A percentile compares a stretch with the other conserved stretches of the same genome.
Conservation (phyloP, 2,888 invertebrate genomes). For the Sinhomidia bicolor region DNA sequence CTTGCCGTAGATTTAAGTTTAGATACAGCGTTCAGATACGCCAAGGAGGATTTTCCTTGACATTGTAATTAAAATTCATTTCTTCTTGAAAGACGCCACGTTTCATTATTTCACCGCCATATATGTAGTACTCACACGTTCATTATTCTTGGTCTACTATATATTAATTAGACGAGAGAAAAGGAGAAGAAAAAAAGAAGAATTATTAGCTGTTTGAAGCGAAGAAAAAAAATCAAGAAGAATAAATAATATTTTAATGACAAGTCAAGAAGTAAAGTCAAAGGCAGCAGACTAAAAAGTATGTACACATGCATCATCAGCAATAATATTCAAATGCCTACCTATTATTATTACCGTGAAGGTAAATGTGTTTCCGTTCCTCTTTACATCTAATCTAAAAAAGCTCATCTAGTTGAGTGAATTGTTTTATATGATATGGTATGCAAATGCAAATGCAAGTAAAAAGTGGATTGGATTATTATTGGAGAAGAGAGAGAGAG, state of each 20-base stretch:
- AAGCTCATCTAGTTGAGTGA: no score
- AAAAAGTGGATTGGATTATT: background rate
- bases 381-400: constrained; percentile 41
- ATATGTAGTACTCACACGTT: background rate
- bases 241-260: background rate
- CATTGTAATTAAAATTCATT: background rate
- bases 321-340: no score
- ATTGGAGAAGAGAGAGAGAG: background rate
- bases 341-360: background rate
- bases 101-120: background rate
- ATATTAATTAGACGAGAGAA: background rate
- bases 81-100: background rate
- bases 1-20: no score
- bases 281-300: no score
- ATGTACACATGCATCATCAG: no score
- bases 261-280: background rate
- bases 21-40: background rate
- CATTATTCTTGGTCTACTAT: no score
- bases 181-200: background rate
- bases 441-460: constrained; percentile 10
- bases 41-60: background rate
- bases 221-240: no score
- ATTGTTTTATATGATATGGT: background rate
- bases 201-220: background rate
- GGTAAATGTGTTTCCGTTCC: constrained; percentile 43